Percentiles rank a stretch among this genome's conserved stretches.
These are phyloP conservation scores for Gorsachius magnificus DNA, from an alignment of 2,797 vertebrate genomes.

Conservation along the genomic window DNA sequence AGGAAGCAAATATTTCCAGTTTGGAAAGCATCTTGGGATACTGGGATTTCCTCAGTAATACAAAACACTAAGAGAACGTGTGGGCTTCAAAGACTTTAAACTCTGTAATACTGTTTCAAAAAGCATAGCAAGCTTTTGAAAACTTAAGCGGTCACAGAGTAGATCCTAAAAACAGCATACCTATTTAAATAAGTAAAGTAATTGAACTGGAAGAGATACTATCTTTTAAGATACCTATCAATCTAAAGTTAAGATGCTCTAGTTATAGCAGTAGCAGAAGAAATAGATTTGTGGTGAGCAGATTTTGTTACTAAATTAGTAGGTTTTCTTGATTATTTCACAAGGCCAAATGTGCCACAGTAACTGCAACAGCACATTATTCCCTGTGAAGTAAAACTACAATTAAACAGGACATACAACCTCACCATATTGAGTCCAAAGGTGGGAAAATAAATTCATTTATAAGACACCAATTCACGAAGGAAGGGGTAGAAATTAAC, in stretches of 20 bases:
- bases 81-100: slow-evolving; percentile 5
- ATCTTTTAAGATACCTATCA: not conserved
- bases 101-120: not conserved
- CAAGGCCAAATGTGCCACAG: not conserved
- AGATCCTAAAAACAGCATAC: not conserved
- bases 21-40: not conserved
- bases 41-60: not conserved
- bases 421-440: not conserved
- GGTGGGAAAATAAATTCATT: not conserved
- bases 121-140: not conserved
- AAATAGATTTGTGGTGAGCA: not conserved
- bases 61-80: not conserved
- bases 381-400: not conserved
- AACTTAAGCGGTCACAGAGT: not conserved
- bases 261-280: not conserved
- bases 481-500: not conserved
- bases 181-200: not conserved
- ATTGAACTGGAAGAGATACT: not conserved
- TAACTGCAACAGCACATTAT: not conserved
- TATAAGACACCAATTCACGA: not conserved
- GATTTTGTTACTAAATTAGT: not conserved
- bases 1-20: slow-evolving; percentile 5
- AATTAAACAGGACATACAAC: not conserved
- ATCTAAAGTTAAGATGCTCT: not conserved
- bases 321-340: not conserved